phyloP scores from a whole-genome alignment of 1,140 invertebrate species.

The Luehdorfia chinensis region DNA sequence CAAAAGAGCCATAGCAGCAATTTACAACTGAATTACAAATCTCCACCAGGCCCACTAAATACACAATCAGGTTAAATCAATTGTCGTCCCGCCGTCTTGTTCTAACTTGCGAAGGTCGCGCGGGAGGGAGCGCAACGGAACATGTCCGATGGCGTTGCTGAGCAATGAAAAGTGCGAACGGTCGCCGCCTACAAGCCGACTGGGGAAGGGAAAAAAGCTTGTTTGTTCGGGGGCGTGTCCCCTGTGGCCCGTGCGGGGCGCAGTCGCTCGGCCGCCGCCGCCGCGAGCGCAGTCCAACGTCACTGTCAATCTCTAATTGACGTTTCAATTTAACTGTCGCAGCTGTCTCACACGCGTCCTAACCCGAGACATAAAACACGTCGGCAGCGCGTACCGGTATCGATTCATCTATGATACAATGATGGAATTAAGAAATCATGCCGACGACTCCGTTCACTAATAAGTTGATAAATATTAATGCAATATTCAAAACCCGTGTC shows the following conservation, averaged over 20 bases:
- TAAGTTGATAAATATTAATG: slow-evolving; percentile 48
- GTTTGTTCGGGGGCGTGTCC: slow-evolving; percentile 65
- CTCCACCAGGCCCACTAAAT: slow-evolving; percentile 62
- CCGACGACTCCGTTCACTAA: slow-evolving; percentile 16
- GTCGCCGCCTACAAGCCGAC: slow-evolving; percentile 51
- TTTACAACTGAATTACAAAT: slow-evolving; percentile 75
- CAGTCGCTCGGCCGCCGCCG: slow-evolving; percentile 54
- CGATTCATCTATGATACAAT: no score
- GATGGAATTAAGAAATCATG: slow-evolving; percentile 42
- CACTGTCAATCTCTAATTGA: slow-evolving; percentile 29
- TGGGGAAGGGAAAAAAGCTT: slow-evolving; percentile 54
- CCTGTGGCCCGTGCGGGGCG: slow-evolving; percentile 22
- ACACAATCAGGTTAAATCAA: slow-evolving; percentile 71
- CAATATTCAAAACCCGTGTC: no score
- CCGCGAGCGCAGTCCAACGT: slow-evolving; percentile 37
- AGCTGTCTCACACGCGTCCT: slow-evolving; percentile 28
- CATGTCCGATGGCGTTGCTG: slow-evolving; percentile 25
- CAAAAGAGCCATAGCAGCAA: slow-evolving; percentile 62
- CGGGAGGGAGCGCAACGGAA: slow-evolving; percentile 27
- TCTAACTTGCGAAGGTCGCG: background rate
- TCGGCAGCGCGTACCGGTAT: slow-evolving; percentile 10
- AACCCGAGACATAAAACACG: slow-evolving; percentile 21
- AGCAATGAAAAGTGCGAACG: slow-evolving; percentile 38
- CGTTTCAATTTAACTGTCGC: slow-evolving; percentile 46
- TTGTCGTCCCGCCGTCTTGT: slow-evolving; percentile 37